These are phyloP conservation scores for Falco concolor DNA, from an alignment of 2,797 vertebrate genomes.

Conservation along the genomic window DNA sequence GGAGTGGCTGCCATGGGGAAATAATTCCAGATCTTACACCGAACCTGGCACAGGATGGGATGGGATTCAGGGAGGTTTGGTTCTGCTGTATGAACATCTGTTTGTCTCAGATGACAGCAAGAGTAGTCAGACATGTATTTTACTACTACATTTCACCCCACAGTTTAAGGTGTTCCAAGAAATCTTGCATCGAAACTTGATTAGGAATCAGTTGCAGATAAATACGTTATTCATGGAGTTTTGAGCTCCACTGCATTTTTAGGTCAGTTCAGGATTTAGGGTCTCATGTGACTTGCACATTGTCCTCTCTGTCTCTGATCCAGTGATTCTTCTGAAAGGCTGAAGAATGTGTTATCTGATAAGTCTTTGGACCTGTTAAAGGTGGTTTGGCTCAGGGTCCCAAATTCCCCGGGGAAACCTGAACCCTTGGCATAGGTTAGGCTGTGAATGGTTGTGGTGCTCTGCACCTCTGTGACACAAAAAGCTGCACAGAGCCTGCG, in stretches of 20 bases:
- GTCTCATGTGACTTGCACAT: conserved; percentile 43
- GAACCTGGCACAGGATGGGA: not conserved
- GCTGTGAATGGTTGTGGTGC: not conserved
- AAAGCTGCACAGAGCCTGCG: not conserved
- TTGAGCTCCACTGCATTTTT: conserved; percentile 52
- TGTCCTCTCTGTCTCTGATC: conserved; percentile 54
- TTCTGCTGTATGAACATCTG: not conserved
- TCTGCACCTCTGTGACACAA: not conserved
- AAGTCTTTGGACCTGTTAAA: conserved; percentile 20
- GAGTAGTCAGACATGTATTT: not conserved
- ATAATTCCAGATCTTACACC: not conserved
- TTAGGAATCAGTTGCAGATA: conserved; percentile 8
- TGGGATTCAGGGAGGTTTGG: not conserved
- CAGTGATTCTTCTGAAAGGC: conserved; percentile 61
- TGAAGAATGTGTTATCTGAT: conserved; percentile 60
- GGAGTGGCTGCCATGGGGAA: not conserved
- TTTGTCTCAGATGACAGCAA: not conserved
- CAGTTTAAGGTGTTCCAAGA: not conserved
- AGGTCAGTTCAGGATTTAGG: conserved; percentile 53
- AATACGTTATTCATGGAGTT: conserved; percentile 23
- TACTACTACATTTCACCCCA: not conserved
- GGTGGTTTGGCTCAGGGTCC: conserved; percentile 25
- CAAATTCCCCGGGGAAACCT: conserved; percentile 28
- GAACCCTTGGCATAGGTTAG: not conserved
- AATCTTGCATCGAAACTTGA: not conserved